Conservation (phyloP, 2,113 vertebrate genomes). For the Romanogobio albipinnatus region DNA sequence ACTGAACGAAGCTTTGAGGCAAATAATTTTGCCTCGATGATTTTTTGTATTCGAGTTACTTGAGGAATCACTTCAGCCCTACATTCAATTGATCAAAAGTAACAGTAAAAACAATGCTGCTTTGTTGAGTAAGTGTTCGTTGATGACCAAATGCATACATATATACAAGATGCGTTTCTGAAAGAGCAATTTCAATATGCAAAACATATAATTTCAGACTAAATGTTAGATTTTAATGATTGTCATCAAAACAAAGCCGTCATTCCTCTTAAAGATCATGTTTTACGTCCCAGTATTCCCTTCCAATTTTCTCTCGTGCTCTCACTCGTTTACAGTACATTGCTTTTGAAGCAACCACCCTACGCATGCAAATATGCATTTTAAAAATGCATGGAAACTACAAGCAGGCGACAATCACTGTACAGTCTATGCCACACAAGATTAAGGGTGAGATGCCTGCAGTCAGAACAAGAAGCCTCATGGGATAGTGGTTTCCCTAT, state of each 20-base stretch:
- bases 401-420: constrained; percentile 23
- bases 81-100: too few species aligned
- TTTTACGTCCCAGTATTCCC: not conserved
- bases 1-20: too few species aligned
- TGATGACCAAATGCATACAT: not conserved
- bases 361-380: constrained; percentile 49
- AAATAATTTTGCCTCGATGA: too few species aligned
- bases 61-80: too few species aligned
- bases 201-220: constrained; percentile 22
- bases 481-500: constrained; percentile 5
- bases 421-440: constrained; percentile 17
- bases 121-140: not conserved
- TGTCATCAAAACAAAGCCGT: not conserved
- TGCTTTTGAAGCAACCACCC: not conserved
- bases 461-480: constrained; percentile 23
- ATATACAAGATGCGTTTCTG: not conserved
- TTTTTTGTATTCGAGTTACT: too few species aligned
- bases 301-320: not conserved
- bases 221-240: constrained; percentile 27
- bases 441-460: constrained; percentile 29
- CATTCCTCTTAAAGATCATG: not conserved
- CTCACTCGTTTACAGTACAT: not conserved
- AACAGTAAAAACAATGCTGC: too few species aligned
- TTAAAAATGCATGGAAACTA: constrained; percentile 53
- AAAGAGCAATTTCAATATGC: constrained; percentile 22